A percentile compares a stretch with the other conserved stretches of the same genome.
Evolutionary conservation across 2,113 vertebrate genomes (phyloP).

Genomic region (Gymnogyps californianus): DNA sequence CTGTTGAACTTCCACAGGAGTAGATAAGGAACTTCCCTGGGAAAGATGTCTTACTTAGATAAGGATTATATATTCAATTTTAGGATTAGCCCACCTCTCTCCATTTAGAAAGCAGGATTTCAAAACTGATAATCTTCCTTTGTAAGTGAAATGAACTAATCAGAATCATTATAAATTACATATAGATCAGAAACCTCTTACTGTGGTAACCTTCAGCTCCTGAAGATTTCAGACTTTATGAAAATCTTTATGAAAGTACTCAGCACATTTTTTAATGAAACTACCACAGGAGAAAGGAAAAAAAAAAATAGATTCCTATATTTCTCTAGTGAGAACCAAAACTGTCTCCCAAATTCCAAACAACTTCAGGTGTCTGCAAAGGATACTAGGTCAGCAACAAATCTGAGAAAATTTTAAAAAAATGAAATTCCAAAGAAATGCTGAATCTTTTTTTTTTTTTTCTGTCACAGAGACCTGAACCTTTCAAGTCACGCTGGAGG

Average conservation of each 20-base stretch:
- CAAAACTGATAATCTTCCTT: neutral
- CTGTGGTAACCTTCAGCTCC: neutral
- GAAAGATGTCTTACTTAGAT: neutral
- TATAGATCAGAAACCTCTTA: neutral
- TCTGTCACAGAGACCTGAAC: neutral
- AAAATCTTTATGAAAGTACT: neutral
- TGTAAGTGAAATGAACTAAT: neutral
- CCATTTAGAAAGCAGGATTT: neutral
- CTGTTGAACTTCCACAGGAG: neutral
- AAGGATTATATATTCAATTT: neutral
- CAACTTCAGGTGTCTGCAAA: neutral
- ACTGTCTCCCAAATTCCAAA: neutral
- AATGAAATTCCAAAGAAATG: neutral
- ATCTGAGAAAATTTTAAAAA: neutral
- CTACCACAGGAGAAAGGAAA: neutral
- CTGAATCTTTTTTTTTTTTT: neutral
- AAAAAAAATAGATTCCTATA: neutral
- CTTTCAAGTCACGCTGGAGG: neutral
- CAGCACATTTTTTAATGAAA: neutral
- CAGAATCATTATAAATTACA: neutral
- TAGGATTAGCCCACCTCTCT: neutral
- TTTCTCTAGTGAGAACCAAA: neutral
- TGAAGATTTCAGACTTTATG: neutral
- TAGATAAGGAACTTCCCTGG: neutral
- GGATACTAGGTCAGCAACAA: neutral